Evolutionary conservation across 2,888 invertebrate genomes (phyloP), one percentile per base, ranked within the genome.

Genomic region (Drosophila setosimentum): DNA sequence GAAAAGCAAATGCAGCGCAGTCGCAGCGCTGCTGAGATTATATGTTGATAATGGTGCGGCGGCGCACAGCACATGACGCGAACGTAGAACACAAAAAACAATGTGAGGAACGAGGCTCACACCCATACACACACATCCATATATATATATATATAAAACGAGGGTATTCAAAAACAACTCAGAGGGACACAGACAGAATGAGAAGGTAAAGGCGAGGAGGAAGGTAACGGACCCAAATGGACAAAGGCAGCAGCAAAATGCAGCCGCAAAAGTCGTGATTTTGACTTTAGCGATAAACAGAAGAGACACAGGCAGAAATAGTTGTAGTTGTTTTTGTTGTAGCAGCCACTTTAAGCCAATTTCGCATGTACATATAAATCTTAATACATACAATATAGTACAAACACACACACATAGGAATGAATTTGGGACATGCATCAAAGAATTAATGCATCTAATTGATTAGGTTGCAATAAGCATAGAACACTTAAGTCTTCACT

Each of bases 261-360:
- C 73, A 65, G 55, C 55, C 65, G 71, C 68, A 69, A 68, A 74
- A 88, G 87, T 85, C 85, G 89, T 85, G 85, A 85, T 87, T 81
- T 79, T 71, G 85, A 89, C 84, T 89, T 83, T 68, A 73, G 76
- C 87, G 85, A 85, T 85, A 89, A 89, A 79, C 73, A 74, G 60
- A 58, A 62, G 71, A 37, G 71, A 37, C 59, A 70, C 73, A 72
- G 53, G 59, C 70, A 60, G 60, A 51, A 68, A 67, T 64, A 54
- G 72, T 65, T 68, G 63, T n/a, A 57, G 48, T 49, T 33, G 50
- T 49, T 54, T 61, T 55, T 65, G 57, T n/a, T 59, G 50, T 45
- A 40, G 48, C 53, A 50, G 60, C 74, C 72, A 73, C 66, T 74
- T 61, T 57, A 50, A 64, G 75, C 54, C 75, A 74, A 77, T 73